Evolutionary conservation across 2,888 invertebrate genomes (phyloP), one percentile per base, ranked within the genome.

Genomic region (Myopa tessellatipennis): DNA sequence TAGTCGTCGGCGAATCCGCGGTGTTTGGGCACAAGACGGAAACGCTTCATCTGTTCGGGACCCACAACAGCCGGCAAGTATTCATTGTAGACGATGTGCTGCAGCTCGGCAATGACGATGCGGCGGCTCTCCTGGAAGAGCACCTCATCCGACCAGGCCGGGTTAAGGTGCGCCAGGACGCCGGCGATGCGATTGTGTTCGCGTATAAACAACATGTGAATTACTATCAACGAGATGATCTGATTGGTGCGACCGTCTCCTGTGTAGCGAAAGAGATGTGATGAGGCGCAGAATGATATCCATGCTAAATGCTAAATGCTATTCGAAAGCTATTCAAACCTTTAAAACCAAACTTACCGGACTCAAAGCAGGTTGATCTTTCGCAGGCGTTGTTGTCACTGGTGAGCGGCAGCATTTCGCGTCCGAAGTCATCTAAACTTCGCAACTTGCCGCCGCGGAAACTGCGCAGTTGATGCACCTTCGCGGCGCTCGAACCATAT

Each of bases 101-200:
- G 96, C 86, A 93, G 90, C 88, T 94, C 92, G 0, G 95, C 96
- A 77, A 93, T 93, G 5, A 94, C 88, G 77, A 96, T 93, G 82
- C 93, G 91, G 76, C 95, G 91, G 0, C 94, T 88, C 87, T 96
- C 95, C 87, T 94, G 91, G 88, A 92, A 96, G 1, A 95, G 85
- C 1, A 90, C 90, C 80, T 96, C 94, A 83, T 95, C 95, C 50
- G 91, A 90, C 93, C 95, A 95, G 68, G 91, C 91, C 0, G 95
- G 94, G 90, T 97, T 96, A 10, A 95, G 82, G 4, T 89, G 85
- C 0, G 90, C 84, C 40, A 96, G 87, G 4, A 90, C 90, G 3
- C 89, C 88, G 0, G 95, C 95, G 1, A 96, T 85, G 0, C 95
- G 92, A 88, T 96, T 96, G 87, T 96, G 96, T 84, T 96, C 96